Percentiles rank a stretch among this genome's conserved stretches.
Conservation (phyloP, 2,888 invertebrate genomes). For the Torymus tubicola region DNA sequence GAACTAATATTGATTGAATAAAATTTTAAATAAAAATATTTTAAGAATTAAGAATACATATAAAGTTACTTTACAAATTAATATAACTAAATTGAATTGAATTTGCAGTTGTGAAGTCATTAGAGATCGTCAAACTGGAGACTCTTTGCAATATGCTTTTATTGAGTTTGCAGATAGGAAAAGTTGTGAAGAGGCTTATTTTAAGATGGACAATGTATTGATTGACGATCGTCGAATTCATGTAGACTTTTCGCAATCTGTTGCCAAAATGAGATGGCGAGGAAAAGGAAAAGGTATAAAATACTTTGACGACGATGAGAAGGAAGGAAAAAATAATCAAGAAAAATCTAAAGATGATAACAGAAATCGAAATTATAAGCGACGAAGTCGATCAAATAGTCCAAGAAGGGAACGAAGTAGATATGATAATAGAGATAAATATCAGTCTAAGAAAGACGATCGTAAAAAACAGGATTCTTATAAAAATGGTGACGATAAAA, state of each 20-base stretch:
- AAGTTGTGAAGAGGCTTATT: constrained; percentile 97
- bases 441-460: constrained; percentile 54
- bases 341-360: constrained; percentile 56
- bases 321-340: constrained; percentile 53
- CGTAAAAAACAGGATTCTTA: constrained; percentile 48
- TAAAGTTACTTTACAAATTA: background rate
- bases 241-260: constrained; percentile 99
- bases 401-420: constrained; percentile 55
- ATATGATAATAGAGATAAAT: constrained; percentile 59
- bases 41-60: background rate
- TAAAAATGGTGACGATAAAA: constrained; percentile 59
- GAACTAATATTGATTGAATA: background rate
- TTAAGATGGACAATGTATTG: constrained; percentile 99
- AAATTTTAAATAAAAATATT: background rate
- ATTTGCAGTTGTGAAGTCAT: constrained; percentile 91
- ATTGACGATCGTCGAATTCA: constrained; percentile 99
- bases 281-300: constrained; percentile 90
- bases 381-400: constrained; percentile 54
- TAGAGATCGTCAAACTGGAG: constrained; percentile 92
- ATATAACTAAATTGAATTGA: background rate
- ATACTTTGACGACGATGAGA: constrained; percentile 61
- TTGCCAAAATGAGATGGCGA: constrained; percentile 94
- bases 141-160: constrained; percentile 99
- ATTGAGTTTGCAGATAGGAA: constrained; percentile 96
- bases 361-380: constrained; percentile 53